Evolutionary conservation across 1,140 invertebrate genomes (phyloP), one percentile per base, ranked within the genome.

Genomic region (Meteorus sp.): DNA sequence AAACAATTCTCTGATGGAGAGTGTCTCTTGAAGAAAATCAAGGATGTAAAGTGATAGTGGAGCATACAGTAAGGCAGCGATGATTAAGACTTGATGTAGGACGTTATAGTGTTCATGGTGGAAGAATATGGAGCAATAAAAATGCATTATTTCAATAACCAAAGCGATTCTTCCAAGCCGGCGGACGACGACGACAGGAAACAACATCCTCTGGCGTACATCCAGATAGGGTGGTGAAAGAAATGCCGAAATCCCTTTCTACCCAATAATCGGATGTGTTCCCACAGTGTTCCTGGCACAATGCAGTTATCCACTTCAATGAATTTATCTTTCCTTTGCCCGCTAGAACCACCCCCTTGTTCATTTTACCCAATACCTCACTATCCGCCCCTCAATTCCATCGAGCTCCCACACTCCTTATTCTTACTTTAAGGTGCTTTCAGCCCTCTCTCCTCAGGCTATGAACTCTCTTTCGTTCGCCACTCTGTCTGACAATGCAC

Each of bases 191-290:
- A 73, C 72, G 72, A 76, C 70, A 76, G 72, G 69, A 72, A 78
- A 76, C 74, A 78, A 76, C 75, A 76, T 77, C 64, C 67, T 53
- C 64, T 78, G 75, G 75, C 72, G 56, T 29, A 29, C 50, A 57
- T 68, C 74, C 76, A 78, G 63, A 58, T 54, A 37, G 8, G 35
- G 22, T 11, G 35, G 63, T 60, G 69, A 70, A 72, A 75, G 72
- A 76, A 76, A 76, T 71, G 68, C 66, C 65, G 66, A 74, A 77
- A 76, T 75, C 67, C 68, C 67, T 68, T n/a, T 72, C 73, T 71
- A 65, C 59, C 70, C 72, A 75, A 78, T 76, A 76, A 76, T 78
- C 73, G 76, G 75, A 78, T 75, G 72, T 76, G 73, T 69, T 72
- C 69, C 69, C 64, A 67, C 73, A 71, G 68, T 71, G 70, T 75